A percentile compares a stretch with the other conserved stretches of the same genome.
These are phyloP conservation scores for Phortica magna DNA, from an alignment of 2,888 invertebrate species.

Conservation along the genomic window DNA sequence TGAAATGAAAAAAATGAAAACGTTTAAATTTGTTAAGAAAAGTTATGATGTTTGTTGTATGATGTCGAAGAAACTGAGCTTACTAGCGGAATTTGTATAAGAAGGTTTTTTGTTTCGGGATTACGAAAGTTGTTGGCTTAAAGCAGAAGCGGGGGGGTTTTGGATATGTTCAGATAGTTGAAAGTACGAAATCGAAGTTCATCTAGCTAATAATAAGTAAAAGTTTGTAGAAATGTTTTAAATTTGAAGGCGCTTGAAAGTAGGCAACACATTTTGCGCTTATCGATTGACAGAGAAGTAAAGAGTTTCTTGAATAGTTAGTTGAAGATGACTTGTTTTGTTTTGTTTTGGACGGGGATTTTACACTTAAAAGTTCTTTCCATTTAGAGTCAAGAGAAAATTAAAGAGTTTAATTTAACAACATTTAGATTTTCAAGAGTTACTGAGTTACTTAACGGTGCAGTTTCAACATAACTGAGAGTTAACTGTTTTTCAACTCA, in stretches of 20 bases:
- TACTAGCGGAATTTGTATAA: background rate
- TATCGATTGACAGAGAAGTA: too few species aligned
- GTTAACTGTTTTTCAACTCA: background rate
- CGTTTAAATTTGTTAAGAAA: background rate
- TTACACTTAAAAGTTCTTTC: background rate
- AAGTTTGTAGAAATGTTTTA: background rate
- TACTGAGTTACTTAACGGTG: constrained; percentile 26
- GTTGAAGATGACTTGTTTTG: background rate
- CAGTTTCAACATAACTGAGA: constrained; percentile 14
- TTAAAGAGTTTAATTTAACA: constrained; percentile 3
- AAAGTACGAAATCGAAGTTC: background rate
- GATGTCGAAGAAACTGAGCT: background rate
- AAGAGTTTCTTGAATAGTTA: background rate
- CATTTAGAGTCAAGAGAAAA: background rate
- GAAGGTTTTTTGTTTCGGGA: background rate
- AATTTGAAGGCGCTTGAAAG: constrained; percentile 5
- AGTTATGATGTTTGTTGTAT: background rate
- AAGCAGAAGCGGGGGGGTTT: background rate
- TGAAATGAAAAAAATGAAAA: background rate
- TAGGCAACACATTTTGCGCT: background rate
- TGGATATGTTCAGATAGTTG: background rate
- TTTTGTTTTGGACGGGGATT: background rate
- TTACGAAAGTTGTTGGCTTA: constrained; percentile 3
- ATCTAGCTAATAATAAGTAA: background rate
- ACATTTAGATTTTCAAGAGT: constrained; percentile 24